Evolutionary conservation across 2,888 invertebrate species (phyloP).

Genomic region (Balanococcus diminutus): DNA sequence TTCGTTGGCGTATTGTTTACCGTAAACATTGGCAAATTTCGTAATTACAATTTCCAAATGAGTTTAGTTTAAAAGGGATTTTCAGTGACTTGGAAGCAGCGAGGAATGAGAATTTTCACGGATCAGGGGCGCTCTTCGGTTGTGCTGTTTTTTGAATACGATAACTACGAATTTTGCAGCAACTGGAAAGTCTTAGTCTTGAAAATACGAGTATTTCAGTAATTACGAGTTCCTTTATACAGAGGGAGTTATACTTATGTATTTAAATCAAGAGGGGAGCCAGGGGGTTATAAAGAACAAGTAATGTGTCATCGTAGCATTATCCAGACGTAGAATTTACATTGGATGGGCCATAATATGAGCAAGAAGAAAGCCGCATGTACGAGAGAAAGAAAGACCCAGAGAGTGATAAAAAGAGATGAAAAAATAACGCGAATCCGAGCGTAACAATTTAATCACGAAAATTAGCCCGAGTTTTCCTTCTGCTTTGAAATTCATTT

Average conservation of each 20-base stretch:
- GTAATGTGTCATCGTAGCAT: not conserved
- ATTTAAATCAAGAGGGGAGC: no score
- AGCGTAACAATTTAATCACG: constrained; percentile 28
- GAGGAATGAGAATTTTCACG: not conserved
- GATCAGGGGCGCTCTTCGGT: not conserved
- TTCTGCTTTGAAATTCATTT: constrained; percentile 31
- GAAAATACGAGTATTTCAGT: no score
- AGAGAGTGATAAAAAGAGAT: not conserved
- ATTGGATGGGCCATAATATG: not conserved
- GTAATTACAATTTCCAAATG: constrained; percentile 24
- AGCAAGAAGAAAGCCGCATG: not conserved
- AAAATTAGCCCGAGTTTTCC: constrained; percentile 27
- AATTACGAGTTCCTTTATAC: no score
- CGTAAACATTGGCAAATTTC: constrained; percentile 35
- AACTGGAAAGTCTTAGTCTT: no score
- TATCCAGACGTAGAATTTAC: not conserved
- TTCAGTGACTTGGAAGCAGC: no score
- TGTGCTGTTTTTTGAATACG: not conserved
- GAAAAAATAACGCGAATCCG: constrained; percentile 16
- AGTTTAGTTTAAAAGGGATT: constrained; percentile 9
- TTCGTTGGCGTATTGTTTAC: constrained; percentile 35
- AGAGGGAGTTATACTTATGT: no score
- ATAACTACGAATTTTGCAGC: not conserved
- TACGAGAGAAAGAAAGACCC: not conserved
- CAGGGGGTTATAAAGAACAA: no score